Conservation (phyloP, 1,140 invertebrate genomes). For the Sycophila sp. region DNA sequence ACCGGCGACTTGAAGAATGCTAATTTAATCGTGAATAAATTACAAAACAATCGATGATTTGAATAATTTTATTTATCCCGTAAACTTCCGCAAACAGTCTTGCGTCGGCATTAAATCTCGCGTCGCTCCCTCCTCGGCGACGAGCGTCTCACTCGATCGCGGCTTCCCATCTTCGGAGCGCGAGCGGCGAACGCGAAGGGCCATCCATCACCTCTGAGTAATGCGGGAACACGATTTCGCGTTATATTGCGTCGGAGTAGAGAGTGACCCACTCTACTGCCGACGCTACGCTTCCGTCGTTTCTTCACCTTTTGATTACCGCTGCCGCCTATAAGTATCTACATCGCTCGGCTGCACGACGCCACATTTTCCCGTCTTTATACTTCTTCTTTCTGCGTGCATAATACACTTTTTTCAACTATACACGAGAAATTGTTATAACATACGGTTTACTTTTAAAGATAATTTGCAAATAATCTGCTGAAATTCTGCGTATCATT, state of each 20-base stretch:
- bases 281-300: conserved; percentile 31
- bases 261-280: conserved; percentile 45
- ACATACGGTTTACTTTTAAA: no score
- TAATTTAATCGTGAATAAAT: no score
- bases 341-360: no score
- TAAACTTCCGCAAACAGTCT: conserved; percentile 5
- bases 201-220: conserved; percentile 61
- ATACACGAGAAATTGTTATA: no score
- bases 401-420: no score
- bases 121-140: neutral
- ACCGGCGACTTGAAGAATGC: no score
- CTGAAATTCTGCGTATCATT: no score
- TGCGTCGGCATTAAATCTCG: neutral
- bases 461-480: no score
- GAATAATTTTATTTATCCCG: conserved; percentile 38
- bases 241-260: conserved; percentile 43
- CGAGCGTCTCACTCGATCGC: neutral
- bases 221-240: conserved; percentile 56
- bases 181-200: conserved; percentile 37
- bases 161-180: conserved; percentile 4
- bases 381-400: no score
- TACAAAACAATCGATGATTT: no score
- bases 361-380: no score
- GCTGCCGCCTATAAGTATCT: neutral
- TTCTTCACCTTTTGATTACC: neutral